phyloP scores from a whole-genome alignment of 37 sponge, comb jelly and placozoan species.

The Beroe forskalii region DNA sequence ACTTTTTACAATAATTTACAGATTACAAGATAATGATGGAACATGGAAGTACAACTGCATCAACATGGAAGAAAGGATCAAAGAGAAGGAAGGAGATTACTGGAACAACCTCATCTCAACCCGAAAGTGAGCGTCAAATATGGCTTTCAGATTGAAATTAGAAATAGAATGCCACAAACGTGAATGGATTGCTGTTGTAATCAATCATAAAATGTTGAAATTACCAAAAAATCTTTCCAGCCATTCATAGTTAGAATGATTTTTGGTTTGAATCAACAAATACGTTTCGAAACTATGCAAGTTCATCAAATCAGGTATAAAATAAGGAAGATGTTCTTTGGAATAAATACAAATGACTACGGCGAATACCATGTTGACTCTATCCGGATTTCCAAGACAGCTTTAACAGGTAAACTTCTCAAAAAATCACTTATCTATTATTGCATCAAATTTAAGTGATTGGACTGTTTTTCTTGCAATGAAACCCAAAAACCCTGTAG shows the following conservation, averaged over 20 bases:
- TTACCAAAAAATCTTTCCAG: too few species aligned
- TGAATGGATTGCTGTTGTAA: too few species aligned
- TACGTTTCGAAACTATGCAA: too few species aligned
- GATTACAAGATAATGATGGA: conserved; percentile 43
- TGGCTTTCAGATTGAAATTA: too few species aligned
- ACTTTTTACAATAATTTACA: too few species aligned
- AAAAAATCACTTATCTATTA: too few species aligned
- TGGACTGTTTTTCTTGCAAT: not conserved
- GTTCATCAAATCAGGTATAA: not conserved
- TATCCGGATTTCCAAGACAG: conserved; percentile 6
- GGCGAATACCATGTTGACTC: conserved; percentile 18
- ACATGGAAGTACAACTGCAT: conserved; percentile 52
- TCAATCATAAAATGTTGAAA: too few species aligned
- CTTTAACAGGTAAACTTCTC: conserved; percentile 59
- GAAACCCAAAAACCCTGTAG: not conserved
- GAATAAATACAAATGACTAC: not conserved
- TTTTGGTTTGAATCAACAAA: too few species aligned
- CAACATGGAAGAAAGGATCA: conserved; percentile 5
- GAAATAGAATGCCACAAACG: too few species aligned
- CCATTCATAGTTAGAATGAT: too few species aligned
- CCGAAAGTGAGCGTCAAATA: not conserved
- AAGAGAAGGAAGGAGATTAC: not conserved
- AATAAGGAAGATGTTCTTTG: not conserved
- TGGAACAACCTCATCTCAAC: not conserved
- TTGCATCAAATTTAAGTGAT: too few species aligned